Evolutionary conservation across 2,888 invertebrate species (phyloP), one percentile per base, ranked within the genome.

Genomic region (Standfussiana lucernea): DNA sequence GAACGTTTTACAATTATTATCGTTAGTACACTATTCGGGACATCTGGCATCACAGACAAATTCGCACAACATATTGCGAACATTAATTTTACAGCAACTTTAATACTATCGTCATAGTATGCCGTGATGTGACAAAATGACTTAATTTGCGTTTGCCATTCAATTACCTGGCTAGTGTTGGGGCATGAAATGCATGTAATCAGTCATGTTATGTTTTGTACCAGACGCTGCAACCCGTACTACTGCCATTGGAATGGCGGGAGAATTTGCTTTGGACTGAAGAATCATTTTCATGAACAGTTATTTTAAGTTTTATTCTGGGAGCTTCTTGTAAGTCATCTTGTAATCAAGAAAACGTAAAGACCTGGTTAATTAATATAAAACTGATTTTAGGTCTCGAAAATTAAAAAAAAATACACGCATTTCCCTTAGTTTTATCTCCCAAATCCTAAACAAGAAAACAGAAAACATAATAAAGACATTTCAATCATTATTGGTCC

Each of bases 31-130:
- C 47, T 65, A 68, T 72, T 72, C 72, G 47, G 61, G 53, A 77
- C 86, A 86, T 83, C 76, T 83, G 80, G 76, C 59, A 66, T 71
- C 56, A 65, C 47, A 62, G 53, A 74, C 64, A 56, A 84, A 73
- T 82, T 83, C 64, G 68, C 53, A 72, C 62, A 72, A 86, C 78
- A 82, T 78, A 87, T 87, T 73, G 75, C 77, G n/a, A 32, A 50
- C 70, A 83, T 86, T 80, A 72, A 77, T 87, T 80, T 80, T 78
- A 73, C n/a, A 76, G 69, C 84, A 73, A 70, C 71, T 78, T 71
- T 65, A 69, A 53, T 82, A 69, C 68, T 61, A 78, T 76, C 53
- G 74, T 53, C n/a, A 50, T 65, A 74, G 74, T 77, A 47, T 24
- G 75, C 21, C 40, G 24, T 40, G 71, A 72, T 77, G 80, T 79